A percentile compares a stretch with the other conserved stretches of the same genome.
phyloP scores from a whole-genome alignment of 1,140 invertebrate species.

The Megalonaias nervosa region DNA sequence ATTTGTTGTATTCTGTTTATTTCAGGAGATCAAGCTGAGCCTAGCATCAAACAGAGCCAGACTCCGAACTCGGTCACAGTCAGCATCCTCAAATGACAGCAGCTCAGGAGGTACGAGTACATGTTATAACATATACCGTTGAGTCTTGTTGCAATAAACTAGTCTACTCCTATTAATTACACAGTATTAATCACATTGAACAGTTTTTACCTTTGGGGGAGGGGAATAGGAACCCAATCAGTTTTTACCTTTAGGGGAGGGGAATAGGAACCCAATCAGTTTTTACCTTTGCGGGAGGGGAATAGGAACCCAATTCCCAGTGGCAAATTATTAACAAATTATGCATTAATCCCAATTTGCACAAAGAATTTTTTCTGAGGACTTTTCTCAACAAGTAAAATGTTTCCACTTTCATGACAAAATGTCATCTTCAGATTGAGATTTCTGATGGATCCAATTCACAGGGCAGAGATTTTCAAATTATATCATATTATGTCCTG shows the following conservation, averaged over 20 bases:
- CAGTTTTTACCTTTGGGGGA: background rate
- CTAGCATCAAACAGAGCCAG: slow-evolving; percentile 77
- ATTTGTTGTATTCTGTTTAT: slow-evolving; percentile 1
- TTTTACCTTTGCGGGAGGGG: too few relatives aligned
- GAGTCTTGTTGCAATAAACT: background rate
- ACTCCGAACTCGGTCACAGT: slow-evolving; percentile 89
- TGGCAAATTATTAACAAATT: background rate
- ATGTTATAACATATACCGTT: background rate
- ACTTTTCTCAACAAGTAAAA: background rate
- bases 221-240: too few relatives aligned
- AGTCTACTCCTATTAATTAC: background rate
- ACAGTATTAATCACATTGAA: too few relatives aligned
- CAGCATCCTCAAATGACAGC: slow-evolving; percentile 94
- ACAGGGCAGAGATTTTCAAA: too few relatives aligned
- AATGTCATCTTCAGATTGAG: background rate
- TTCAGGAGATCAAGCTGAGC: slow-evolving; percentile 67
- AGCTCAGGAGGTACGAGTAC: slow-evolving; percentile 84
- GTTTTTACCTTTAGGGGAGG: too few relatives aligned
- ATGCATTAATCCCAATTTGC: background rate
- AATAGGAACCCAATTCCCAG: too few relatives aligned
- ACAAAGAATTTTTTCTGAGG: background rate
- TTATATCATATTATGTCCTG: too few relatives aligned
- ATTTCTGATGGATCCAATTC: too few relatives aligned
- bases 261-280: too few relatives aligned
- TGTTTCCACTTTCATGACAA: background rate